Evolutionary conservation across 2,888 invertebrate species (phyloP), one percentile per base, ranked within the genome.

Genomic region (Drosophila peninsularis): DNA sequence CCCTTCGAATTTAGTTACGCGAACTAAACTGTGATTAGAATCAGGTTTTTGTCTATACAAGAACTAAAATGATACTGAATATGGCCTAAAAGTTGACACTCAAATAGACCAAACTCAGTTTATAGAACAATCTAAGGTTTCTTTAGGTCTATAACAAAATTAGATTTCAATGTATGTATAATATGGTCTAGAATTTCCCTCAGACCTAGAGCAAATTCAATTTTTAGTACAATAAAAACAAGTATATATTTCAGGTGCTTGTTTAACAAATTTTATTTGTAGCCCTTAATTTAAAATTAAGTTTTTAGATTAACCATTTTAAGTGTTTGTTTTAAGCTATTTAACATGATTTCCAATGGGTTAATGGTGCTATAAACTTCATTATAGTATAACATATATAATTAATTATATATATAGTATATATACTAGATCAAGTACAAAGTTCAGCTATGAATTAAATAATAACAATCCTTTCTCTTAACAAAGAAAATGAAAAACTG

Each of bases 251-350:
- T 32, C 3, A 17, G 17, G 17, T 32, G 49, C 19, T 34, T 49
- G 19, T 34, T 49, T 17, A 34, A 49, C 32, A 49, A 49, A 34
- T 49, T 49, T 49, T 45, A 55, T 54, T 41, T 30, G 39, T 30
- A 11, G 30, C 2, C n/a, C 5, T 47, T 27, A 1, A 27, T 30
- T 45, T 11, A 17, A 17, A 47, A 17, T 5, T 27, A 45, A 5
- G 5, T 10, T n/a, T n/a, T n/a, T n/a, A n/a, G n/a, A n/a, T n/a
- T n/a, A n/a, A n/a, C n/a, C n/a, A n/a, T n/a, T n/a, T n/a, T n/a
- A n/a, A n/a, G n/a, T 17, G 13, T 41, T 41, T 10, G 5, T 5
- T 32, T 14, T 41, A 41, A 17, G 39, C 53, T 30, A 32, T 19
- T 21, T 32, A 54, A 30, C 54, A 54, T n/a, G 54, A 5, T 19